Percentiles rank a stretch among this genome's conserved stretches.
These are phyloP conservation scores for Choloepus hoffmanni DNA, from an alignment of 2,113 vertebrate species.

Conservation along the genomic window DNA sequence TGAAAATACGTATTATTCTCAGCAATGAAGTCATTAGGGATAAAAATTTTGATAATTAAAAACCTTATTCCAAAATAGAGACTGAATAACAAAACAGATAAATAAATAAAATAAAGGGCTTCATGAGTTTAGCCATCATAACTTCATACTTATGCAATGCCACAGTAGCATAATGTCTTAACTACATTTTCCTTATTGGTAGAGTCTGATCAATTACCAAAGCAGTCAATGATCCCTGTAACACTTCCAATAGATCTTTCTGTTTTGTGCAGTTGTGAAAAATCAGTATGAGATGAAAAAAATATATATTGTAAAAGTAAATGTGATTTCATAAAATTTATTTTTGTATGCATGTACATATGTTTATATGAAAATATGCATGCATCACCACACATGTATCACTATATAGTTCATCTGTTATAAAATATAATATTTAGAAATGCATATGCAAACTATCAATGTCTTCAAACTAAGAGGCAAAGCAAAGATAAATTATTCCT, in stretches of 20 bases:
- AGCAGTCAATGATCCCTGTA: neutral
- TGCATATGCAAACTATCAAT: neutral
- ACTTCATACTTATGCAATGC: neutral
- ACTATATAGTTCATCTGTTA: neutral
- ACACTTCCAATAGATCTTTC: neutral
- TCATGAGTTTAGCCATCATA: neutral
- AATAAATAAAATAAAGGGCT: neutral
- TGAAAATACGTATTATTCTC: neutral
- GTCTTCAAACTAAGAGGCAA: neutral
- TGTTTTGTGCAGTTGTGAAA: neutral
- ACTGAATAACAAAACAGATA: neutral
- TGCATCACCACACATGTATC: neutral
- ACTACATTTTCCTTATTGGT: neutral
- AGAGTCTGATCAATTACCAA: neutral
- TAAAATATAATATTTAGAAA: neutral
- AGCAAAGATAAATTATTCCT: neutral
- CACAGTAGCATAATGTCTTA: neutral
- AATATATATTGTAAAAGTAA: neutral
- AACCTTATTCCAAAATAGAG: neutral
- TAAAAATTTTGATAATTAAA: neutral
- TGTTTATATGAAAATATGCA: neutral
- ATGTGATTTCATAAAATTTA: neutral
- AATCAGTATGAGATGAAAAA: neutral
- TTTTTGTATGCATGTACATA: neutral
- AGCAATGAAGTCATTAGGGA: neutral